Evolutionary conservation across 2,113 vertebrate genomes (phyloP), one percentile per base, ranked within the genome.

Genomic region (Pterocles gutturalis): DNA sequence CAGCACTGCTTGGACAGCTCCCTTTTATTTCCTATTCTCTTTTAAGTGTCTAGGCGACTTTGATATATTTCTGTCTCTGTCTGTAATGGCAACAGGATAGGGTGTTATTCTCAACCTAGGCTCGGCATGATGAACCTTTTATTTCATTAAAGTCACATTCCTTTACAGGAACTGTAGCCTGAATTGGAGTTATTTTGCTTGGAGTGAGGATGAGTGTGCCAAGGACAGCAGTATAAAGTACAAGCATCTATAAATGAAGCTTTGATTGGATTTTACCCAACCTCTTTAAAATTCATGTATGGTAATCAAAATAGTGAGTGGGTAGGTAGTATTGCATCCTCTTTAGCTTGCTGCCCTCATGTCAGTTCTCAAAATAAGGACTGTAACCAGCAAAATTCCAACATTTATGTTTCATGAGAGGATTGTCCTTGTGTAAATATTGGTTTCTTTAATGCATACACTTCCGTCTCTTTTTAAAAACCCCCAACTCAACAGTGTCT

Each of bases 1-100:
- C 97, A 98, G 98, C 98, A 93, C 96, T 51, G 93, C 97, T 97
- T 97, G 98, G 98, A 98, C 98, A 98, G 67, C 62, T 98, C 97
- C 96, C 94, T 98, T 98, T 98, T 98, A 98, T 98, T 98, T 98
- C 94, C 95, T 94, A 98, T 98, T 98, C 98, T 97, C 97, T 98
- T 98, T 98, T 96, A 98, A 98, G 98, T 98, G 96, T 96, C 70
- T 90, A 88, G 86, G 97, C 26, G 7, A 97, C 98, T 98, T 98
- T 98, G 98, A 98, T 98, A 98, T 98, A 97, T 97, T 98, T 98
- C 97, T 94, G 69, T 98, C 97, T 98, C 96, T 97, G 85, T 98
- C 97, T 98, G 97, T 98, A 98, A 97, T 97, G 98, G 98, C 97
- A 97, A 98, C 89, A 96, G 97, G 97, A 94, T 89, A 97, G 97